Percentiles rank a stretch among this genome's conserved stretches.
phyloP scores from a whole-genome alignment of 2,113 vertebrate species.

The Aptenodytes forsteri region DNA sequence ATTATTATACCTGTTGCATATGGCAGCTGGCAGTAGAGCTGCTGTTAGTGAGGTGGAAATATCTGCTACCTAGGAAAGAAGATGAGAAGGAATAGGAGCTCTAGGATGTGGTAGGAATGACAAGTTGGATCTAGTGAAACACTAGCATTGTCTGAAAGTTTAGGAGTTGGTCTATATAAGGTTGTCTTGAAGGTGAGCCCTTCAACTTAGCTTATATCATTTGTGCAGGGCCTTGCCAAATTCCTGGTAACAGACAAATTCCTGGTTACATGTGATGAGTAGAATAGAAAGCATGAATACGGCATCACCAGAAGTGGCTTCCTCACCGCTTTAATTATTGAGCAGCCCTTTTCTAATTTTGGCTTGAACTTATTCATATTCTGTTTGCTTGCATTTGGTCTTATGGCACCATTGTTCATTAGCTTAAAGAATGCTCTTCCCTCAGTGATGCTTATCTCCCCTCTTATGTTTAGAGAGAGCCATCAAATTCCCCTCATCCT shows the following conservation, averaged over 20 bases:
- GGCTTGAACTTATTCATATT: background rate
- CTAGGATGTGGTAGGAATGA: background rate
- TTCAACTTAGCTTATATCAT: fast-evolving
- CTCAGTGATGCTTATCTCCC: background rate
- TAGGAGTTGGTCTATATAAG: background rate
- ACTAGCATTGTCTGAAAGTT: background rate
- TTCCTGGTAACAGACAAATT: background rate
- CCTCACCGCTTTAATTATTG: background rate
- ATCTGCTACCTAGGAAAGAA: background rate
- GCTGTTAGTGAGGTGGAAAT: background rate
- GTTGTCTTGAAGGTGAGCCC: background rate
- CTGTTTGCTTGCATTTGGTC: background rate
- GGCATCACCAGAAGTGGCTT: background rate
- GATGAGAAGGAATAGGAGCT: background rate
- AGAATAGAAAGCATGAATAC: background rate
- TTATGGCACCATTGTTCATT: background rate
- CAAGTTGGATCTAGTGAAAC: background rate
- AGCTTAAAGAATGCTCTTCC: background rate
- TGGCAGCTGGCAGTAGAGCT: background rate
- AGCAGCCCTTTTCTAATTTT: background rate
- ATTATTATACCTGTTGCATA: fast-evolving
- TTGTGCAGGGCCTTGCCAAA: background rate
- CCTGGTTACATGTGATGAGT: background rate
- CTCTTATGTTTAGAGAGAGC: background rate
- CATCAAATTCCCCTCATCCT: background rate